Conservation (phyloP, 2,888 invertebrate genomes). For the Hirtodrosophila alboralis region DNA sequence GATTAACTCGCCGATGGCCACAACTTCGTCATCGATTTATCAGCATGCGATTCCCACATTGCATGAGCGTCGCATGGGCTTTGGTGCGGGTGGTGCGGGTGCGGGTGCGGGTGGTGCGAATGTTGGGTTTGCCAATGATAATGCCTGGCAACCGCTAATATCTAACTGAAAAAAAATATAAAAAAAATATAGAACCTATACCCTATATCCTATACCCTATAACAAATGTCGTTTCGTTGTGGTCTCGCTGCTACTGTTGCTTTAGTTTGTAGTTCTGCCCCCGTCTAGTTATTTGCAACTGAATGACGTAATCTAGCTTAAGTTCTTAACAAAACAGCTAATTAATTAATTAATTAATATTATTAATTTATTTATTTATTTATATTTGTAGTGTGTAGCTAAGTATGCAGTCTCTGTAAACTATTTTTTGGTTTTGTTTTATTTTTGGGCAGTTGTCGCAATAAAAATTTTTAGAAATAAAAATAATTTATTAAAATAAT, state of each 20-base stretch:
- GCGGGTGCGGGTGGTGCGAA: slow-evolving; percentile 44
- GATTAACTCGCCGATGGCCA: slow-evolving; percentile 11
- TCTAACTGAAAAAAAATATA: too few relatives aligned
- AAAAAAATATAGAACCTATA: too few relatives aligned
- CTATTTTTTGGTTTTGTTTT: slow-evolving; percentile 7
- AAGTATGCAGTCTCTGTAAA: slow-evolving; percentile 12
- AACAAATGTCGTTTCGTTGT: slow-evolving; percentile 16
- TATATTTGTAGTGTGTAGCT: slow-evolving; percentile 65
- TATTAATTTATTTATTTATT: slow-evolving; percentile 57
- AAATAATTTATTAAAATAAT: slow-evolving; percentile 50
- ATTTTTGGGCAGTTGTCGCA: slow-evolving; percentile 43
- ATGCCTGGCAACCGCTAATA: slow-evolving; percentile 81
- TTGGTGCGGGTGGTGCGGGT: slow-evolving; percentile 51
- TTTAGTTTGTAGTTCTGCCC: slow-evolving; percentile 44
- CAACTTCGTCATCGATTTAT: slow-evolving; percentile 18
- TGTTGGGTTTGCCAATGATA: slow-evolving; percentile 55
- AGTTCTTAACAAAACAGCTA: slow-evolving; percentile 45
- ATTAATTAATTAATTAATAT: slow-evolving; percentile 37
- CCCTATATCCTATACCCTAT: slow-evolving; percentile 12
- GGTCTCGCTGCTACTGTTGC: slow-evolving; percentile 31
- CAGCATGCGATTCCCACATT: slow-evolving; percentile 13
- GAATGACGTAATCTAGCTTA: slow-evolving; percentile 43
- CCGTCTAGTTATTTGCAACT: slow-evolving; percentile 45
- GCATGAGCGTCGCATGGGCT: too few relatives aligned
- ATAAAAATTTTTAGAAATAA: slow-evolving; percentile 66